Conservation (phyloP, 2,888 invertebrate species). For the Kuschelorhynchus macadamiae region DNA sequence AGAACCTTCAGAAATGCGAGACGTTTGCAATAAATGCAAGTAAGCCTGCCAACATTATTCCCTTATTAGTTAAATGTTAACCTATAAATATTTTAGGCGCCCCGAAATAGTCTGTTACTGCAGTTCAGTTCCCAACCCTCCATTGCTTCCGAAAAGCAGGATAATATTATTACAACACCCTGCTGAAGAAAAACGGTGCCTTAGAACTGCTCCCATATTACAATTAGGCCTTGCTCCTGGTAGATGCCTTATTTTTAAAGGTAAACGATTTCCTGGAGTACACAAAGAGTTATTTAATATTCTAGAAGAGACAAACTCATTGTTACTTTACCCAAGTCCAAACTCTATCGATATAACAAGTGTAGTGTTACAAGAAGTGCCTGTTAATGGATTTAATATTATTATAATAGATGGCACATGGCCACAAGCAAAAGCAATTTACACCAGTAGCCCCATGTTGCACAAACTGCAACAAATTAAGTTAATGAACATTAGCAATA, state of each 20-base stretch:
- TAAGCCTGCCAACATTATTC: constrained; percentile 67
- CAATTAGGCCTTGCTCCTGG: constrained; percentile 80
- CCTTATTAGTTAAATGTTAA: not conserved
- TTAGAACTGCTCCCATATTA: constrained; percentile 92
- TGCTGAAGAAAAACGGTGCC: constrained; percentile 90
- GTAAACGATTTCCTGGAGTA: constrained; percentile 86
- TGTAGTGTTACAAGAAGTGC: not conserved
- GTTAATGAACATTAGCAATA: constrained; percentile 78
- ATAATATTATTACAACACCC: constrained; percentile 92
- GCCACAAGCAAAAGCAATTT: constrained; percentile 95
- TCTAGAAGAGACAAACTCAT: constrained; percentile 76
- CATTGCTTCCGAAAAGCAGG: constrained; percentile 77
- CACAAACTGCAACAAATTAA: constrained; percentile 86
- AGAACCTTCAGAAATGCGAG: constrained; percentile 83
- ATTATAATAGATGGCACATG: constrained; percentile 94
- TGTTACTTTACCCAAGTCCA: constrained; percentile 86
- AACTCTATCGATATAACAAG: constrained; percentile 74
- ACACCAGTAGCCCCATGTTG: constrained; percentile 83
- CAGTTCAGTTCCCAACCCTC: constrained; percentile 81
- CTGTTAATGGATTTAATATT: constrained; percentile 74
- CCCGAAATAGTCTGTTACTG: constrained; percentile 94
- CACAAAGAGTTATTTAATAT: constrained; percentile 78
- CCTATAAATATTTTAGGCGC: constrained; percentile 74
- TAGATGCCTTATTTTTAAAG: constrained; percentile 85
- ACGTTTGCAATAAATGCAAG: constrained; percentile 82